Conservation (phyloP, 2,113 vertebrate species). For the Cephalophus harveyi region DNA sequence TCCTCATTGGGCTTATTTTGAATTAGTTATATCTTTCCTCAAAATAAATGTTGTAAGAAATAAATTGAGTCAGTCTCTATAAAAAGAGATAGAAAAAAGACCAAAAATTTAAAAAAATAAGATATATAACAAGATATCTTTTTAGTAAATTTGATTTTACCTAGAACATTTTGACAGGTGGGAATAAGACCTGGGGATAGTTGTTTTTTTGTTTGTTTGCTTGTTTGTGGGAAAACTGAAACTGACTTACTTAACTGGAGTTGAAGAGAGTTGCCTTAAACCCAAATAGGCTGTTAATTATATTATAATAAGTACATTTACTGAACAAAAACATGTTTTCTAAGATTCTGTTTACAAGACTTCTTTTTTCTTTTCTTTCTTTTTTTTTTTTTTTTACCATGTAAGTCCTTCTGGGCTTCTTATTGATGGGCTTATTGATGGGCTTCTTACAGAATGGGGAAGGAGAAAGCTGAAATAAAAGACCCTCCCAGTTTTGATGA, state of each 20-base stretch:
- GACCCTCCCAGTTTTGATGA: not conserved
- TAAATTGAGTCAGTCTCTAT: slow-evolving; percentile 26
- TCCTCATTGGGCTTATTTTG: slow-evolving; percentile 21
- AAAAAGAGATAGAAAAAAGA: not conserved
- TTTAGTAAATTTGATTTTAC: slow-evolving; percentile 54
- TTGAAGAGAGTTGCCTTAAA: slow-evolving; percentile 36
- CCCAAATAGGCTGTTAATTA: not conserved
- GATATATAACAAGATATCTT: slow-evolving; percentile 9
- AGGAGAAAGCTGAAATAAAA: not conserved
- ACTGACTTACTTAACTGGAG: not conserved
- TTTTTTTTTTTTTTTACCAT: not conserved
- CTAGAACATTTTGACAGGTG: slow-evolving; percentile 27
- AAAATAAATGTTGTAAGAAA: slow-evolving; percentile 53
- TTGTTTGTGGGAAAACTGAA: slow-evolving; percentile 56
- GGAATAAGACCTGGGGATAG: slow-evolving; percentile 4
- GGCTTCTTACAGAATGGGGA: not conserved
- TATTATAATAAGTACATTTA: slow-evolving; percentile 51
- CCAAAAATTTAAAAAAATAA: not conserved
- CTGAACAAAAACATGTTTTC: slow-evolving; percentile 24
- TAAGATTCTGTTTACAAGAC: not conserved
- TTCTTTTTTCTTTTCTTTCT: not conserved
- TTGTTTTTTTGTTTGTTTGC: not conserved
- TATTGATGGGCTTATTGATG: too few species aligned
- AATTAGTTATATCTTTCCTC: slow-evolving; percentile 27
- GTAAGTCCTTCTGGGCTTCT: not conserved